These are phyloP conservation scores for Nomada fucata DNA, from an alignment of 2,888 invertebrate species.

Conservation along the genomic window DNA sequence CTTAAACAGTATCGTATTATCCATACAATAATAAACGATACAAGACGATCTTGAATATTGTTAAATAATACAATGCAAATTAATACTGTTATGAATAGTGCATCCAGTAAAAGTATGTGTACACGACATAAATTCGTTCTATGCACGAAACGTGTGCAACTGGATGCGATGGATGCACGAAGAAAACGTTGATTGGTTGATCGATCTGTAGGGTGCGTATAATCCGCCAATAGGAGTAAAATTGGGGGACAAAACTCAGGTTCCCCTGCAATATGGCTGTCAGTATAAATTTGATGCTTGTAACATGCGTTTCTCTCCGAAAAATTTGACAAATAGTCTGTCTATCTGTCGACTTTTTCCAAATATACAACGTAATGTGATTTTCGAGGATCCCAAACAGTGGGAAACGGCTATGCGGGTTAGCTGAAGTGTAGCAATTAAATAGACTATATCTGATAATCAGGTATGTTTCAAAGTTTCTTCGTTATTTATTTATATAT, in stretches of 20 bases:
- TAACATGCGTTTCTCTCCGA: slow-evolving; percentile 94
- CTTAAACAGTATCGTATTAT: background rate
- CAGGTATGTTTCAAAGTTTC: slow-evolving; percentile 56
- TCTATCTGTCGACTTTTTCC: slow-evolving; percentile 86
- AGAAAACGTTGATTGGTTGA: slow-evolving; percentile 56
- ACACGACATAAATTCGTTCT: slow-evolving; percentile 27
- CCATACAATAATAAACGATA: background rate
- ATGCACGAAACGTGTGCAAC: slow-evolving; percentile 34
- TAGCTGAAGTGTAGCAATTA: slow-evolving; percentile 80
- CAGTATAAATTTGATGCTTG: slow-evolving; percentile 98
- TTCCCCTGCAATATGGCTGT: slow-evolving; percentile 96
- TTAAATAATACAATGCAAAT: background rate
- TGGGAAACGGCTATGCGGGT: slow-evolving; percentile 86
- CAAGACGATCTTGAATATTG: background rate
- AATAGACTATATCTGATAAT: slow-evolving; percentile 37
- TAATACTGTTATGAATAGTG: slow-evolving; percentile 12
- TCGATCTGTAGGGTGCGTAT: slow-evolving; percentile 45
- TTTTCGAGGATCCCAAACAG: slow-evolving; percentile 85
- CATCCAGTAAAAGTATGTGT: slow-evolving; percentile 9
- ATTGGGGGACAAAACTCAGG: slow-evolving; percentile 92
- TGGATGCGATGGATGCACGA: slow-evolving; percentile 44
- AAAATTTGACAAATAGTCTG: slow-evolving; percentile 87
- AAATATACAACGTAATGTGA: slow-evolving; percentile 84
- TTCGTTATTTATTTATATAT: slow-evolving; percentile 62
- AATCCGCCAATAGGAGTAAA: slow-evolving; percentile 88